These are phyloP conservation scores for Dolichopus griseipennis DNA, from an alignment of 2,888 invertebrate genomes.

Conservation along the genomic window DNA sequence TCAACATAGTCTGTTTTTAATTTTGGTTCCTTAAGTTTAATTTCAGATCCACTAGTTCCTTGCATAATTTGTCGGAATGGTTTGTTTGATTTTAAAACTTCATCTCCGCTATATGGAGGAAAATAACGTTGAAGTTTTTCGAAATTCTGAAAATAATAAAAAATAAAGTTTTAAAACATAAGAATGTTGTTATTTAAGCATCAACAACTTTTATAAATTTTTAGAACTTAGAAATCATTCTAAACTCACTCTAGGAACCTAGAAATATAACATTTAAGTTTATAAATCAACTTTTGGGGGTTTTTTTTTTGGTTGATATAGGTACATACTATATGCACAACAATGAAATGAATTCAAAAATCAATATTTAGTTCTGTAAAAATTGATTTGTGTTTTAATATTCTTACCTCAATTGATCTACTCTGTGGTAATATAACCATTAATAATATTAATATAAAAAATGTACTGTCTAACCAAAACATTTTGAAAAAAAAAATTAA, in stretches of 20 bases:
- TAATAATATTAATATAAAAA: background rate
- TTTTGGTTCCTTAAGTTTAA: conserved; percentile 34
- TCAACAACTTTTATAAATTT: too few species aligned
- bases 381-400: background rate
- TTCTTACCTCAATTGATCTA: background rate
- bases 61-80: conserved; percentile 39
- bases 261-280: too few species aligned
- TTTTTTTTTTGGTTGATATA: too few species aligned
- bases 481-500: background rate
- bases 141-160: conserved; percentile 26
- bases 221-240: too few species aligned
- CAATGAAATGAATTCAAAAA: background rate
- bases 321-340: background rate
- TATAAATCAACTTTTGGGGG: too few species aligned
- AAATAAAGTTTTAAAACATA: too few species aligned
- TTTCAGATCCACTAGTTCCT: conserved; percentile 29
- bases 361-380: background rate
- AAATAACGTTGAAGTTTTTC: conserved; percentile 30
- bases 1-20: conserved; percentile 30
- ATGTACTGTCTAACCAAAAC: background rate
- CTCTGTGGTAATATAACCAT: background rate
- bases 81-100: conserved; percentile 27
- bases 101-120: conserved; percentile 26
- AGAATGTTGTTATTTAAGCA: too few species aligned
- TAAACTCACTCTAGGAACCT: too few species aligned